phyloP scores from a whole-genome alignment of 2,113 vertebrate species.

The Psammodynastes pulverulentus region DNA sequence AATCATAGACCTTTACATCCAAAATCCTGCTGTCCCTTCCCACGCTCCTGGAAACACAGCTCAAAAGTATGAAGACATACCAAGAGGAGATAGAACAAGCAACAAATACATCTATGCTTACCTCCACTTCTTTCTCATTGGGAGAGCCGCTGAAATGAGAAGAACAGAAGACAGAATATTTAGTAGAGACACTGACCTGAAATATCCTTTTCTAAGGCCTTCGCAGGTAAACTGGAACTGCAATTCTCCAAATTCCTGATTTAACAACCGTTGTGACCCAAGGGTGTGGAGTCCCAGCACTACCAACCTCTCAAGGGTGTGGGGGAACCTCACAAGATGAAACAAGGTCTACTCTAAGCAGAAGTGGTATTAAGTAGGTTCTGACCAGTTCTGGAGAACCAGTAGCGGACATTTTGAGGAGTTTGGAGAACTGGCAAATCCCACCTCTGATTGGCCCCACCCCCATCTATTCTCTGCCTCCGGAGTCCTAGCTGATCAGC shows the following conservation, averaged over 20 bases:
- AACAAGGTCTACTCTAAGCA: neutral
- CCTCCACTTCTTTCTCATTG: constrained; percentile 92
- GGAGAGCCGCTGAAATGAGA: constrained; percentile 72
- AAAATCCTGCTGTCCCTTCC: neutral
- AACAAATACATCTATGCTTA: constrained; percentile 53
- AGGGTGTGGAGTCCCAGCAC: neutral
- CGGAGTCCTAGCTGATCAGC: too few species aligned
- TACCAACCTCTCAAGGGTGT: neutral
- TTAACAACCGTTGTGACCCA: neutral
- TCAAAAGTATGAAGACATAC: neutral
- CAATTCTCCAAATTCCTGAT: neutral
- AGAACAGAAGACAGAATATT: constrained; percentile 17
- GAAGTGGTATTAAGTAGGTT: too few species aligned
- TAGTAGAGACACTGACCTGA: neutral
- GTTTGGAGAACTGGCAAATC: too few species aligned
- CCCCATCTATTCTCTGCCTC: too few species aligned
- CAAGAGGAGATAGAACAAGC: neutral
- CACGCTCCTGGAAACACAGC: neutral
- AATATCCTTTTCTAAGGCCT: neutral
- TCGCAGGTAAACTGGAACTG: neutral
- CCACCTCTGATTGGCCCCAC: too few species aligned
- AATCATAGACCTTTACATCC: neutral
- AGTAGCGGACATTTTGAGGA: too few species aligned
- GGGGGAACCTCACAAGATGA: neutral
- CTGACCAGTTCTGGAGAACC: too few species aligned